Percentiles rank a stretch among this genome's conserved stretches.
phyloP scores from a whole-genome alignment of 2,797 vertebrate genomes.

The Acrossocheilus wenchowensis region DNA sequence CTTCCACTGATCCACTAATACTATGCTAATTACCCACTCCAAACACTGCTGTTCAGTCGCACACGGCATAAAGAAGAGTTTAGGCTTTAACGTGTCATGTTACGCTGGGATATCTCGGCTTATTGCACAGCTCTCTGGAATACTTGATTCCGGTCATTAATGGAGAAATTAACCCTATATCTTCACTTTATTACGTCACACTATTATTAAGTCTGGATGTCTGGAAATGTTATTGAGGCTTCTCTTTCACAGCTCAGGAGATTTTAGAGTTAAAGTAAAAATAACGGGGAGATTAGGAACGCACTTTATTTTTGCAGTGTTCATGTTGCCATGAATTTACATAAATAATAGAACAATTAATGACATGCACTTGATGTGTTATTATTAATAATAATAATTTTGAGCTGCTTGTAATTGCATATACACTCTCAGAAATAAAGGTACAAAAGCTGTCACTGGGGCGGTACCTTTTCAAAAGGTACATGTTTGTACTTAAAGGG shows the following conservation, averaged over 20 bases:
- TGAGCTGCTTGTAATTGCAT: neutral
- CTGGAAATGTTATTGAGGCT: neutral
- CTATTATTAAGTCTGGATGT: neutral
- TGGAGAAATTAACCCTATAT: conserved; percentile 7
- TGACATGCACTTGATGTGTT: neutral
- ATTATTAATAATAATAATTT: neutral
- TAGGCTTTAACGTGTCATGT: neutral
- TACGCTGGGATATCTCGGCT: neutral
- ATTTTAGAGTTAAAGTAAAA: neutral
- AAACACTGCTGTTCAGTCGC: conserved; percentile 31
- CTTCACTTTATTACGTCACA: neutral
- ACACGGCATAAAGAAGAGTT: conserved; percentile 3
- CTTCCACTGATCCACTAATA: conserved; percentile 78
- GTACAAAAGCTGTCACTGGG: no score
- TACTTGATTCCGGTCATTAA: neutral
- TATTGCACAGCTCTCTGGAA: conserved; percentile 4
- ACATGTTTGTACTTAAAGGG: no score
- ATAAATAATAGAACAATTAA: neutral
- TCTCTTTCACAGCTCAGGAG: neutral
- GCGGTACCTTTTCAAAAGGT: no score
- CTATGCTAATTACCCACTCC: conserved; percentile 69
- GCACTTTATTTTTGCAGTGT: neutral
- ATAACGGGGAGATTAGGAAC: neutral
- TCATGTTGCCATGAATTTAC: neutral
- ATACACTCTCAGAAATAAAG: no score